These are phyloP conservation scores for Esox masquinongy DNA, from an alignment of 2,797 vertebrate genomes.

Conservation along the genomic window DNA sequence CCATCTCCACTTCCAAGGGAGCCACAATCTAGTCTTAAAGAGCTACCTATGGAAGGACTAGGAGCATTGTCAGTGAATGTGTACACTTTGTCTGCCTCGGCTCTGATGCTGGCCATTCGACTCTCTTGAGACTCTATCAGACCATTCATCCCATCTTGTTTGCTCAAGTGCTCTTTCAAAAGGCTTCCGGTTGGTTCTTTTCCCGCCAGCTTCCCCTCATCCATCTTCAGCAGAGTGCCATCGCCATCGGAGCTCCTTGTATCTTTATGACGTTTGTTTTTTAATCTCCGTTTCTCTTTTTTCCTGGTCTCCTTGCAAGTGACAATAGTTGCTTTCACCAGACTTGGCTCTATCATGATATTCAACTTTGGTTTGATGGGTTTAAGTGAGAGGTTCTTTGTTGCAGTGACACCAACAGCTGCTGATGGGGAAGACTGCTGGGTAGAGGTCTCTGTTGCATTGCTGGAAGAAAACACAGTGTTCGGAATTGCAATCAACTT, in stretches of 20 bases:
- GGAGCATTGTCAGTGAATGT: conserved; percentile 98
- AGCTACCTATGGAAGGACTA: conserved; percentile 94
- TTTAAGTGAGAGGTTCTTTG: conserved; percentile 92
- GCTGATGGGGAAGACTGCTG: conserved; percentile 85
- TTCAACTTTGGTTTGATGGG: conserved; percentile 98
- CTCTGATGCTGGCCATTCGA: conserved; percentile 98
- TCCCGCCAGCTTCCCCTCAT: conserved; percentile 68
- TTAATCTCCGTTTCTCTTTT: conserved; percentile 93
- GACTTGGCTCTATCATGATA: conserved; percentile 88
- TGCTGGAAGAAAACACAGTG: conserved; percentile 81
- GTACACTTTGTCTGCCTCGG: conserved; percentile 98
- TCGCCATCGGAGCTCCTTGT: conserved; percentile 81
- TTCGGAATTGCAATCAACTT: conserved; percentile 96
- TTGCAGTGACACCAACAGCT: conserved; percentile 84
- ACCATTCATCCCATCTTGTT: conserved; percentile 88
- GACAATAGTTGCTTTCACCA: conserved; percentile 85
- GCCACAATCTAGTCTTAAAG: conserved; percentile 85
- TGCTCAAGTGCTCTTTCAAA: conserved; percentile 94
- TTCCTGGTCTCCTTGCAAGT: conserved; percentile 93
- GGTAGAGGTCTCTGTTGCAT: conserved; percentile 78
- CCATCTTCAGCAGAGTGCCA: conserved; percentile 74
- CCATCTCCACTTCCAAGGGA: conserved; percentile 83
- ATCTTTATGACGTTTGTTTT: conserved; percentile 93
- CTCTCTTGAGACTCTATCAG: conserved; percentile 91
- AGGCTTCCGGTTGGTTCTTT: conserved; percentile 92